A percentile compares a stretch with the other conserved stretches of the same genome.
Conservation (phyloP, 1,140 invertebrate genomes). For the Cotesia chilonis region DNA sequence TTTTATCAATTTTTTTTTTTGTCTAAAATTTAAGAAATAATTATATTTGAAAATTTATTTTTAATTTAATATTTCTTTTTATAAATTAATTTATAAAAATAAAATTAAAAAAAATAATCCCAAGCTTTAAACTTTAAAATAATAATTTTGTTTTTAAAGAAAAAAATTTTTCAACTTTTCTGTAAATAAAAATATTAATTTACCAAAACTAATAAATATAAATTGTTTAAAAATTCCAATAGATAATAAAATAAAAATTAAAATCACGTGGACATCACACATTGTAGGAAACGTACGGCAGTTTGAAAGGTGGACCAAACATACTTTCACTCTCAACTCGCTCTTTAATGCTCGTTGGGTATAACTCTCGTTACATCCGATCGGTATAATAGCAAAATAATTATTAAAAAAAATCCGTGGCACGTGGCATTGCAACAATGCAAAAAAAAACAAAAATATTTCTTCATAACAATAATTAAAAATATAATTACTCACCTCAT, state of each 20-base stretch:
- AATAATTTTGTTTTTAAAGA: too few relatives aligned
- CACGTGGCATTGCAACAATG: neutral
- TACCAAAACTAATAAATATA: too few relatives aligned
- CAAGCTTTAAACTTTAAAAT: too few relatives aligned
- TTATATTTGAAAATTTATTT: too few relatives aligned
- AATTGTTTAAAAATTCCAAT: neutral
- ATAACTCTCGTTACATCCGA: neutral
- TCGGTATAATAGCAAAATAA: neutral
- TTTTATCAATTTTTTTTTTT: too few relatives aligned
- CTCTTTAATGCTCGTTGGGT: slow-evolving; percentile 20
- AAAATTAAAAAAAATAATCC: too few relatives aligned
- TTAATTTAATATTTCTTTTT: too few relatives aligned
- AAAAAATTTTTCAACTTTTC: too few relatives aligned
- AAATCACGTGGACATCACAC: neutral
- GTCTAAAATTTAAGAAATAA: too few relatives aligned
- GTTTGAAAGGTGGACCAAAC: slow-evolving; percentile 31
- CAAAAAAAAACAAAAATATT: neutral
- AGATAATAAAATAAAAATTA: too few relatives aligned
- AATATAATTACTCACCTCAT: slow-evolving; percentile 57
- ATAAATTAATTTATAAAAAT: too few relatives aligned
- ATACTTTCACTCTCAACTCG: slow-evolving; percentile 40
- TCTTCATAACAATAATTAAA: neutral
- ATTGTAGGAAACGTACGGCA: slow-evolving; percentile 5
- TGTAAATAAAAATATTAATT: too few relatives aligned
- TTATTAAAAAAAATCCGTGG: neutral